These are phyloP conservation scores for Hippocampus kuda DNA, from an alignment of 2,797 vertebrate species.

Conservation along the genomic window DNA sequence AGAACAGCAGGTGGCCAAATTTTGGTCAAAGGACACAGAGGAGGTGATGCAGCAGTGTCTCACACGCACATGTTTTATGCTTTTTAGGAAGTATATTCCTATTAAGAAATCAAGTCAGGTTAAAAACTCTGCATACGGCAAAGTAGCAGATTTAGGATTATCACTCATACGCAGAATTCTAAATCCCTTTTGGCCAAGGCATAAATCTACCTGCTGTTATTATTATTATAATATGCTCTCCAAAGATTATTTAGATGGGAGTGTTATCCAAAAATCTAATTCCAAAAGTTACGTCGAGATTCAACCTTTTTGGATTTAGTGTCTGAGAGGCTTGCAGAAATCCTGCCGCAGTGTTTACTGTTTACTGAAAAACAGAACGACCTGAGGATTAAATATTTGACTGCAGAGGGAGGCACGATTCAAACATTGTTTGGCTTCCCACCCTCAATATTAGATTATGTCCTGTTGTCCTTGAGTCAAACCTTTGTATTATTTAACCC, in stretches of 20 bases:
- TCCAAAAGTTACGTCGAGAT: too few relatives aligned
- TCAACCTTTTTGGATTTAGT: too few relatives aligned
- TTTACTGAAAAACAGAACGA: conserved; percentile 33
- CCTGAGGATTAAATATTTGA: conserved; percentile 21
- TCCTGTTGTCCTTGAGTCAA: conserved; percentile 22
- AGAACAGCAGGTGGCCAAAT: not conserved
- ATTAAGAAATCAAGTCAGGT: not conserved
- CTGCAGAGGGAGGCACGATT: conserved; percentile 10
- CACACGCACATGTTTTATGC: not conserved
- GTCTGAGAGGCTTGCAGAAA: too few relatives aligned
- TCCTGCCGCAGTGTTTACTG: conserved; percentile 16
- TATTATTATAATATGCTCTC: too few relatives aligned
- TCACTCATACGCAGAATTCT: too few relatives aligned
- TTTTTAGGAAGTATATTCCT: not conserved
- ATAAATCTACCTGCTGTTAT: too few relatives aligned
- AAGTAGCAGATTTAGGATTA: too few relatives aligned
- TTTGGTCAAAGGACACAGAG: not conserved
- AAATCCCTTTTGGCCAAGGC: too few relatives aligned
- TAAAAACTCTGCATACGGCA: not conserved
- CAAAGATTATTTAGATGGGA: too few relatives aligned
- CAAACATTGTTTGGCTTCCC: conserved; percentile 2
- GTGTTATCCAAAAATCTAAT: too few relatives aligned
- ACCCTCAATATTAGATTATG: conserved; percentile 19
- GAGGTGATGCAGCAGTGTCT: not conserved
- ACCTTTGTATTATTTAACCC: conserved; percentile 27